Conservation (phyloP, 2,888 invertebrate genomes). For the Himalopsyche japonica region DNA sequence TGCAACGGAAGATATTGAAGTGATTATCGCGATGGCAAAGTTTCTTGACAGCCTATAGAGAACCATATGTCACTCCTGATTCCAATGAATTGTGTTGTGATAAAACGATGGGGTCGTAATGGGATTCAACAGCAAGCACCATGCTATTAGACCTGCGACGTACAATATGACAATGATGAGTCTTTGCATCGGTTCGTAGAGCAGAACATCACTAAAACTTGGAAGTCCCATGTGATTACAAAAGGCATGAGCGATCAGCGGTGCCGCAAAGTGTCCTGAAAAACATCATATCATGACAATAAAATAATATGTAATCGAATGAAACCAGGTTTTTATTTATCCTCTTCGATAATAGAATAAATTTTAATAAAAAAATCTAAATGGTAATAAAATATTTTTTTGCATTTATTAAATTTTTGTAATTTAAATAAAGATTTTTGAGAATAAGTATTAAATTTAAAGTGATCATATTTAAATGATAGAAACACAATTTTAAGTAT, state of each 20-base stretch:
- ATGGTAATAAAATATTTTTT: too few relatives aligned
- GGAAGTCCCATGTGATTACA: constrained; percentile 98
- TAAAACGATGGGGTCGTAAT: constrained; percentile 73
- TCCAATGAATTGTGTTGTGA: constrained; percentile 64
- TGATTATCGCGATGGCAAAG: not conserved
- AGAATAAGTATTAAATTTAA: too few relatives aligned
- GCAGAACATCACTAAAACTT: constrained; percentile 67
- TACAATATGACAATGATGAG: constrained; percentile 68
- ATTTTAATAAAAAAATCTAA: too few relatives aligned
- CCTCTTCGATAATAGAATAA: too few relatives aligned
- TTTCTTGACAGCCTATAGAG: not conserved
- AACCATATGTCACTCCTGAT: not conserved
- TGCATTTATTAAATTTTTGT: too few relatives aligned
- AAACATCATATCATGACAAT: not conserved
- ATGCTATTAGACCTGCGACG: constrained; percentile 73
- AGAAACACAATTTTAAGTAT: too few relatives aligned
- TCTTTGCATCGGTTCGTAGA: constrained; percentile 58
- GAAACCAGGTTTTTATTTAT: too few relatives aligned
- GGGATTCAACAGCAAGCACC: constrained; percentile 77
- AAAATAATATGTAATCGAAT: too few relatives aligned
- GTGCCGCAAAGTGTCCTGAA: constrained; percentile 84
- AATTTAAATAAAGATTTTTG: too few relatives aligned
- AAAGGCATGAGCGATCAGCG: constrained; percentile 88
- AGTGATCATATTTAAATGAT: too few relatives aligned
- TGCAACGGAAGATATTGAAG: not conserved